Evolutionary conservation across 2,888 invertebrate genomes (phyloP).

Genomic region (Cheilosia grossa): DNA sequence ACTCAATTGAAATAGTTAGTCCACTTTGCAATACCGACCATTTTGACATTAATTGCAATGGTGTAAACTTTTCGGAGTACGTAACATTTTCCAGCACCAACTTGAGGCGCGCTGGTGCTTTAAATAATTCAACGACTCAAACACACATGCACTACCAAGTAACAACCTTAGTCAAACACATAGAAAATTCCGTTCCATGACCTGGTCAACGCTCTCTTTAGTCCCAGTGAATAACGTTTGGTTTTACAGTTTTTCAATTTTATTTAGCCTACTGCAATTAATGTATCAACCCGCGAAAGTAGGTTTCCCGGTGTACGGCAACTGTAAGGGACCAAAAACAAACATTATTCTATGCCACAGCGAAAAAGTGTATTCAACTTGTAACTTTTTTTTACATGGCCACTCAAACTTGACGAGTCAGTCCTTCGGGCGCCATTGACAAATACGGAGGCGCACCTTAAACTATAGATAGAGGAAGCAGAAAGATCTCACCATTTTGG

Average conservation of each 20-base stretch:
- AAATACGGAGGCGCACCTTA: conserved; percentile 32
- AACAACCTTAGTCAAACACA: background rate
- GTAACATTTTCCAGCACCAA: background rate
- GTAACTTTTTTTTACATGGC: conserved; percentile 37
- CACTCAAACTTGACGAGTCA: conserved; percentile 47
- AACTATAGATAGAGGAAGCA: conserved; percentile 35
- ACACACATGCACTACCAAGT: background rate
- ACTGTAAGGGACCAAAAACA: conserved; percentile 25
- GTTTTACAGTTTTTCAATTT: conserved; percentile 53
- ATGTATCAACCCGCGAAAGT: conserved; percentile 22
- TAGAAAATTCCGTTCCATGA: background rate
- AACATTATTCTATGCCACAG: conserved; percentile 36
- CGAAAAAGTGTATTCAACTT: conserved; percentile 46
- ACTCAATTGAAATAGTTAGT: too few relatives aligned
- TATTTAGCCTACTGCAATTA: conserved; percentile 59
- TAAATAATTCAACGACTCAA: conserved; percentile 46
- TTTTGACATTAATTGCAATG: background rate
- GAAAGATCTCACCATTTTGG: conserved; percentile 66
- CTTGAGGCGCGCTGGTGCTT: background rate
- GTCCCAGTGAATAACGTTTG: conserved; percentile 13
- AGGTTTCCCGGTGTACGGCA: background rate
- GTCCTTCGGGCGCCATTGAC: conserved; percentile 61
- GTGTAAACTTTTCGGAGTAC: background rate
- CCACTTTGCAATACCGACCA: too few relatives aligned
- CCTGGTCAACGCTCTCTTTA: conserved; percentile 11